Base-by-base conservation (phyloP, 2,113 vertebrate species). In the Aldabrachelys gigantea region DNA sequence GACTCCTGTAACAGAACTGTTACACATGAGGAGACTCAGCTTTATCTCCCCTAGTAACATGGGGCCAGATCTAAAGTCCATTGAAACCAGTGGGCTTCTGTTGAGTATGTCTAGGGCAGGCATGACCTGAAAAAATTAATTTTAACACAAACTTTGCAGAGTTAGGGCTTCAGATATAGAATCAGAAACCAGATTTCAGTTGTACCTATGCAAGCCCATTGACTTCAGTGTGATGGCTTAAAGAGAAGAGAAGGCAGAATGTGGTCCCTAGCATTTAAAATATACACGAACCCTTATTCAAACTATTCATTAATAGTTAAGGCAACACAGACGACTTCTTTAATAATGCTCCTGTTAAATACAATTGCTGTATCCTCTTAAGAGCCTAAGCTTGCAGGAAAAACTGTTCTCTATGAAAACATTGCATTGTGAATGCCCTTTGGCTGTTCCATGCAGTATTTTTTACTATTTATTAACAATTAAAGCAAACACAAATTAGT, bases 211-310 rank as follows among this genome's bases (percentile, higher is more conserved):
- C 35, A 38, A 62, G 6, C 13, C 62, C 72, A 76, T 25, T 78
- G 21, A 76, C 21, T 80, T 65, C 6, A 41, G 57, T 1, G 35
- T 31, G 8, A 52, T 56, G 80, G 13, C 1, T 11, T 0, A 8
- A 1, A 0, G 0, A 4, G 6, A 24, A 57, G 27, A 0, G 4
- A 44, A 75, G 5, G 53, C 10, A n/a, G 11, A 29, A 11, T 87
- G 56, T 29, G 79, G 76, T 31, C 24, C 29, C 80, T 89, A 57
- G 65, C 65, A 21, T 89, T 47, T 47, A 25, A 78, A 78, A 78
- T 78, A 16, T 47, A 24, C 2, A 49, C 8, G 22, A 24, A 7
- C 52, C 44, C 44, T 89, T 29, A 27, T 38, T 35, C 72, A 84
- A 90, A 69, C 62, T 65, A 27, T 2, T n/a, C 35, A 10, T 1